Base-by-base conservation (phyloP, 2,797 vertebrate species). In the Enoplosus armatus region DNA sequence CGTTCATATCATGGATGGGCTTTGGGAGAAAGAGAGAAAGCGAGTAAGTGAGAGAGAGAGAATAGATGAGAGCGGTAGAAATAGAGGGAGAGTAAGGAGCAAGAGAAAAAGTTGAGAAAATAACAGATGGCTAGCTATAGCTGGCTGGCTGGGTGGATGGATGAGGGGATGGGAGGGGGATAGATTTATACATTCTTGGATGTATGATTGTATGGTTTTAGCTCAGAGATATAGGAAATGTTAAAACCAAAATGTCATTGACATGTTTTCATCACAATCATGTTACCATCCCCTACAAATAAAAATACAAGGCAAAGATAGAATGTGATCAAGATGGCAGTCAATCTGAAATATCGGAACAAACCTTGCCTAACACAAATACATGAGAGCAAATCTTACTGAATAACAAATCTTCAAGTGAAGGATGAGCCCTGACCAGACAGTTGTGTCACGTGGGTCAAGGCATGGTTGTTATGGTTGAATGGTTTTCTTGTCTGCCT, bases 81-180 rank as follows among this genome's bases (percentile, higher is more conserved):
- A 69, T 39, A 41, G 58, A 56, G 60, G 51, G 69, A 76, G 29
- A 64, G 58, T 16, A 41, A 58, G 50, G 27, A 71, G 61, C 39
- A 45, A 56, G 33, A 31, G 51, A 33, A 72, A 73, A 61, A 71
- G n/a, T 53, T 75, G 48, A 78, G 55, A 75, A 66, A 78, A 72
- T 69, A 86, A 77, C 81, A 90, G 69, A 87, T 85, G 79, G 80
- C 54, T 60, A 47, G 64, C 37, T 72, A 66, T 62, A 67, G 73
- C 51, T 85, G 55, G 54, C 56, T 75, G 60, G 54, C 1, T 77
- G 60, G 47, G 10, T 70, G 33, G 70, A 53, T 83, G 69, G 20
- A 66, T 72, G 70, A 58, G 31, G 26, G 41, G 53, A 58, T 65
- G 55, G 67, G 15, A 6, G 26, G 35, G 14, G 50, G 48, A 47